Evolutionary conservation across 2,888 invertebrate species (phyloP).

Genomic region (Agriopis aurantiaria): DNA sequence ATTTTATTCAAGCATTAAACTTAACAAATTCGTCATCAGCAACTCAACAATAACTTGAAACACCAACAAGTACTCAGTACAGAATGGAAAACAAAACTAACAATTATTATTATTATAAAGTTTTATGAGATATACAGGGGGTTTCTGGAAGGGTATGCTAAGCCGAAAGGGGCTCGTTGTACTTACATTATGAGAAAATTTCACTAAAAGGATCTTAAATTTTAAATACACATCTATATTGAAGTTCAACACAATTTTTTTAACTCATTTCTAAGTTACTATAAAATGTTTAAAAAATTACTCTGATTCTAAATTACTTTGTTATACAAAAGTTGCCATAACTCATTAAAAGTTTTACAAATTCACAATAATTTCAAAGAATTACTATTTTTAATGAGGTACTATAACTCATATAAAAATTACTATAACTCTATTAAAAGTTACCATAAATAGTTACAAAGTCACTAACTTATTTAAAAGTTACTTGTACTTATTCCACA

Average conservation of each 20-base stretch:
- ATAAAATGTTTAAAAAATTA: neutral
- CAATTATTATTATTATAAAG: neutral
- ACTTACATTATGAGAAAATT: too few species aligned
- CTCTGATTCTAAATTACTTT: neutral
- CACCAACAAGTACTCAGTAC: neutral
- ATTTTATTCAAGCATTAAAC: conserved; percentile 10
- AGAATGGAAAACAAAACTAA: neutral
- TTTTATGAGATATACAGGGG: too few species aligned
- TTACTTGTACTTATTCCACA: neutral
- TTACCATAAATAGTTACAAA: neutral
- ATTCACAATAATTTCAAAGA: neutral
- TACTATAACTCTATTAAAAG: neutral
- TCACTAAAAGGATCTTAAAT: too few species aligned
- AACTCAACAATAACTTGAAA: conserved; percentile 9
- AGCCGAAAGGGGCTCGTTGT: too few species aligned
- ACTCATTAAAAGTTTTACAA: neutral
- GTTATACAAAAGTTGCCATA: neutral
- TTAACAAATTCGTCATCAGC: conserved; percentile 13
- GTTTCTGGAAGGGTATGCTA: too few species aligned
- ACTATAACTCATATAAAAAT: conserved; percentile 1
- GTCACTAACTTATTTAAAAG: neutral
- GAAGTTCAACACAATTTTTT: neutral
- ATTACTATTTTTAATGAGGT: neutral
- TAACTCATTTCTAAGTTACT: neutral
- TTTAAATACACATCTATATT: neutral